These are phyloP conservation scores for Cinclus cinclus DNA, from an alignment of 2,113 vertebrate species.

Conservation along the genomic window DNA sequence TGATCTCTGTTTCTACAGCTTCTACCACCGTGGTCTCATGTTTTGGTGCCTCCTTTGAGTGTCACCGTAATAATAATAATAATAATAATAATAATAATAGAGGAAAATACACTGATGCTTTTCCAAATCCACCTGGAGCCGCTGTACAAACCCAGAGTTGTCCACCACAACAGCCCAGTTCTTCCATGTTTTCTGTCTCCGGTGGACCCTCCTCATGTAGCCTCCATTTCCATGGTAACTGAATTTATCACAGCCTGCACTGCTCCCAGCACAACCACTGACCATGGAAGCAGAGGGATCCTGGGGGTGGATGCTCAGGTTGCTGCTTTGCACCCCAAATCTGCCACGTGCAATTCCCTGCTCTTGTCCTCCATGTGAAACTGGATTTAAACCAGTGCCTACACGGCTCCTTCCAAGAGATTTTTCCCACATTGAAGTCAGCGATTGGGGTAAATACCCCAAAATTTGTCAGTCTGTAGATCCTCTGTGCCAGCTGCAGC, in stretches of 20 bases:
- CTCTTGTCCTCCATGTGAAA: background rate
- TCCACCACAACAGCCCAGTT: background rate
- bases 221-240: background rate
- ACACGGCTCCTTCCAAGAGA: no score
- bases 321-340: background rate
- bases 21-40: background rate
- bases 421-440: background rate
- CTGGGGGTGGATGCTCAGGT: background rate
- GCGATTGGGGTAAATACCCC: no score
- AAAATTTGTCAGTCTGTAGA: background rate
- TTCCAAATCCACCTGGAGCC: background rate
- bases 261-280: background rate
- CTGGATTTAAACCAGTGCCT: accelerated
- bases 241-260: background rate
- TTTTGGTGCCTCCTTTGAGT: background rate
- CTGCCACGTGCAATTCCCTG: background rate
- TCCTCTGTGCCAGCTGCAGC: background rate
- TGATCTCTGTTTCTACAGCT: background rate
- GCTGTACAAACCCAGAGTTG: background rate
- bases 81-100: background rate
- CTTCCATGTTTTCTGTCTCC: background rate
- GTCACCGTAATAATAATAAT: background rate
- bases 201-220: background rate
- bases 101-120: background rate
- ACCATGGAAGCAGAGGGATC: background rate